These are phyloP conservation scores for Dryobates pubescens DNA, from an alignment of 2,797 vertebrate species.

Conservation along the genomic window DNA sequence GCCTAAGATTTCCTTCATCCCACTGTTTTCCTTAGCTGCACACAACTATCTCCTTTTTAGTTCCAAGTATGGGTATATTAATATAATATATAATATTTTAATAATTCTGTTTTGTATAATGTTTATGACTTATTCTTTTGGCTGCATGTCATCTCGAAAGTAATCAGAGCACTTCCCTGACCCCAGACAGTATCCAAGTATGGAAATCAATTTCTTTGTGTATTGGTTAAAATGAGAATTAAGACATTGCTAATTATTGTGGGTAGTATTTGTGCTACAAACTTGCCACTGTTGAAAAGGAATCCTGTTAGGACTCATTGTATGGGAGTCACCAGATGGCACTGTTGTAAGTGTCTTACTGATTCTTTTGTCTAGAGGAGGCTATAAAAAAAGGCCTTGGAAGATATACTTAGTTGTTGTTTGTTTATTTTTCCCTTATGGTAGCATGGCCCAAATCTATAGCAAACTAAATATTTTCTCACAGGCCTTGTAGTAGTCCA, in stretches of 20 bases:
- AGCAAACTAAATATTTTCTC: background rate
- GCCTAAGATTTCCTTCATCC: background rate
- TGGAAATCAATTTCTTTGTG: background rate
- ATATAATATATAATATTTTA: background rate
- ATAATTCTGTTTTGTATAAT: background rate
- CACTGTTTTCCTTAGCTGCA: background rate
- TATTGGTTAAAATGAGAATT: background rate
- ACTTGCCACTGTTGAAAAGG: background rate
- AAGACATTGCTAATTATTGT: background rate
- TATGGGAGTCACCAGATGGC: slow-evolving; percentile 50
- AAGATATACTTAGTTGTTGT: background rate
- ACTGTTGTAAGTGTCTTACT: slow-evolving; percentile 2
- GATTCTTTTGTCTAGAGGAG: slow-evolving; percentile 34
- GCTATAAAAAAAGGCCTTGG: background rate
- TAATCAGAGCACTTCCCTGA: background rate
- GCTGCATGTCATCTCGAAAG: background rate
- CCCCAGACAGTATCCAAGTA: background rate
- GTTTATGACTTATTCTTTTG: background rate
- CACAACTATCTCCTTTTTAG: background rate
- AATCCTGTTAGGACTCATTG: background rate
- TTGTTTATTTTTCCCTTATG: slow-evolving; percentile 12
- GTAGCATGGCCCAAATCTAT: background rate
- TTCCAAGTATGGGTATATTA: background rate
- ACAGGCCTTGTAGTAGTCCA: background rate
- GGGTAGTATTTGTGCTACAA: background rate